phyloP scores from a whole-genome alignment of 2,888 invertebrate species.

The Conistra vaccinii region DNA sequence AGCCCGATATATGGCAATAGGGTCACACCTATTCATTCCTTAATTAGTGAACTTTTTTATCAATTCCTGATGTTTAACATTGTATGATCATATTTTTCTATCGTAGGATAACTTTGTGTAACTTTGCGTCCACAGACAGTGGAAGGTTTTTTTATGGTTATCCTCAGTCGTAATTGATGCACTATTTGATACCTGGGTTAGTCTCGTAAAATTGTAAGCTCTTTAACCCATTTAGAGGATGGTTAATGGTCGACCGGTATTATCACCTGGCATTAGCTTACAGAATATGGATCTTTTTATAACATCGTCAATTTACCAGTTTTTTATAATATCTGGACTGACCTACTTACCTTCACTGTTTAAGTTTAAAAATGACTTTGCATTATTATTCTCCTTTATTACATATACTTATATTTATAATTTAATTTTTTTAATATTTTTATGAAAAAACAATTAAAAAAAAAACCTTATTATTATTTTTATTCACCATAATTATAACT shows the following conservation, averaged over 20 bases:
- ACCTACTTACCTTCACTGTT: neutral
- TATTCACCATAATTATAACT: neutral
- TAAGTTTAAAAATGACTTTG: neutral
- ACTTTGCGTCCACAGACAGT: constrained; percentile 3
- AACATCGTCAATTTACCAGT: constrained; percentile 7
- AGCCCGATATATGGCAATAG: constrained; percentile 24
- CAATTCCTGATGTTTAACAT: constrained; percentile 6
- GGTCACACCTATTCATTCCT: constrained; percentile 21
- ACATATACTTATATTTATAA: no score
- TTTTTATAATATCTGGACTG: neutral
- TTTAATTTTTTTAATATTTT: no score
- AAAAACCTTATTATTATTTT: no score
- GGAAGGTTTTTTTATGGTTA: constrained; percentile 25
- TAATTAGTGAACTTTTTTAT: constrained; percentile 25
- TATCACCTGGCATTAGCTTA: neutral
- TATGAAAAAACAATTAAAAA: no score
- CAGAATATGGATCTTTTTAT: constrained; percentile 20
- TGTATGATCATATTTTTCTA: constrained; percentile 22
- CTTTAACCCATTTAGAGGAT: constrained; percentile 25
- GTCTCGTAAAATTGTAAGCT: constrained; percentile 31
- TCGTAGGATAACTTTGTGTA: constrained; percentile 14
- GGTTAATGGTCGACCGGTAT: neutral
- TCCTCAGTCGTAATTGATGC: constrained; percentile 36
- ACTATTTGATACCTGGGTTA: constrained; percentile 32
- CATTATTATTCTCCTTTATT: no score